These are phyloP conservation scores for Fragum fragum DNA, from an alignment of 2,888 invertebrate genomes.

Conservation along the genomic window DNA sequence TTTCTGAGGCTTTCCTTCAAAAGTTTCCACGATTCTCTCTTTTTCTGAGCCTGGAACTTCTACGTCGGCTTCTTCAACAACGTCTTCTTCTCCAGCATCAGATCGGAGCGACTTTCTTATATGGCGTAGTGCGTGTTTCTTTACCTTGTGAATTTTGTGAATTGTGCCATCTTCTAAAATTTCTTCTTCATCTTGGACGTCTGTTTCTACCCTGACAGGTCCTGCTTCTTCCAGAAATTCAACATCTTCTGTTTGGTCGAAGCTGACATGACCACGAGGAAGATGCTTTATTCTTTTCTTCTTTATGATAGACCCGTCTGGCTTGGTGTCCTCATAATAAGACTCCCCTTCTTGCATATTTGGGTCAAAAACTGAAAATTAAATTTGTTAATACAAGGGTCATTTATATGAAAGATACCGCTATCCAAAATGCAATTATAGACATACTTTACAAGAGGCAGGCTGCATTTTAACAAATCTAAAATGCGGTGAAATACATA, in stretches of 20 bases:
- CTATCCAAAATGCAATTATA: slow-evolving; percentile 12
- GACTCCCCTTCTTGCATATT: slow-evolving; percentile 65
- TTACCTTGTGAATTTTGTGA: slow-evolving; percentile 73
- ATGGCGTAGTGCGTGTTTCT: slow-evolving; percentile 75
- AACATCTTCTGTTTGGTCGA: slow-evolving; percentile 74
- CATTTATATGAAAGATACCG: slow-evolving; percentile 18
- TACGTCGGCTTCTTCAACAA: slow-evolving; percentile 72
- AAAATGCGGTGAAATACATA: not conserved
- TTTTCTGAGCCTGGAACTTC: slow-evolving; percentile 65
- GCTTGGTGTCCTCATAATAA: slow-evolving; percentile 73
- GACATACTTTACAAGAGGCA: slow-evolving; percentile 17
- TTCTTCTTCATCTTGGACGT: slow-evolving; percentile 78
- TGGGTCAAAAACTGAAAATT: slow-evolving; percentile 80
- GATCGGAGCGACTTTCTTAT: slow-evolving; percentile 70
- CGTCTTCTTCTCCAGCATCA: slow-evolving; percentile 74
- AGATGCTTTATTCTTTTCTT: slow-evolving; percentile 70
- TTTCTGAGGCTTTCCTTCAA: slow-evolving; percentile 71
- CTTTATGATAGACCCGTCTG: slow-evolving; percentile 81
- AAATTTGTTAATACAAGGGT: slow-evolving; percentile 53
- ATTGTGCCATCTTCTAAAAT: slow-evolving; percentile 81
- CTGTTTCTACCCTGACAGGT: slow-evolving; percentile 70
- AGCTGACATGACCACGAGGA: slow-evolving; percentile 70
- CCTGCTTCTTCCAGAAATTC: slow-evolving; percentile 73
- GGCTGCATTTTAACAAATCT: not conserved
- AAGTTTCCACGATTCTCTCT: slow-evolving; percentile 72